Base-by-base conservation (phyloP, 2,797 vertebrate species). In the Pangasius djambal region DNA sequence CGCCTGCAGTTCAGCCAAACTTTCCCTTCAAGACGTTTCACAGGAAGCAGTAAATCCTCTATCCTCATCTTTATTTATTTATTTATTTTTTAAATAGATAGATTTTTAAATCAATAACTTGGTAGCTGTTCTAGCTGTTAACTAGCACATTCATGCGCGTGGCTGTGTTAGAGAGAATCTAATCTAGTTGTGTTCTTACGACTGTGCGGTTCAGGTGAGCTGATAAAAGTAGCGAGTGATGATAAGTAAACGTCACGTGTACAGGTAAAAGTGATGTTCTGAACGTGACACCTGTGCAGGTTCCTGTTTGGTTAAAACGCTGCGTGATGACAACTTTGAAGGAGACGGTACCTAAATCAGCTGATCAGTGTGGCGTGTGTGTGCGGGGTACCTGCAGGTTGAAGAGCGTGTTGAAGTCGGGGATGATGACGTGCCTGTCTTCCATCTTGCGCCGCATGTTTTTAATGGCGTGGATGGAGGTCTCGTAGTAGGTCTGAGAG, bases 401-500 rank as follows among this genome's bases (percentile, higher is more conserved):
- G 95, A 99, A 99, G 93, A 99, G 98, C 7, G 97, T 94, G 94
- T 99, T 99, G 94, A 99, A 99, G 94, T 99, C 99, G 0, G 98
- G 99, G 93, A 99, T 99, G 95, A 99, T 98, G 92, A 99, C 94
- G 0, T 99, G 99, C 87, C 98, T 98, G 96, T 99, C 99, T 93
- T 99, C 99, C 99, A 99, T 99, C 94, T 99, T 99, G 94, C 98
- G 97, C 86, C 99, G 96, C 98, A 99, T 99, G 94, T 99, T 99
- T 96, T 99, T 99, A 95, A 99, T 99, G 94, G 99, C 98, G 3
- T 99, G 99, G 93, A 99, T 99, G 90, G 99, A 99, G 0, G 98
- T 99, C 92, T 99, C 98, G 9, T 98, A 99, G 94, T 98, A 99
- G 8, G 97, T 96, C 94, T 97, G 97, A 3, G 97, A 97, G 37